These are phyloP conservation scores for Synchiropus splendidus DNA, from an alignment of 2,113 vertebrate genomes.

Conservation along the genomic window DNA sequence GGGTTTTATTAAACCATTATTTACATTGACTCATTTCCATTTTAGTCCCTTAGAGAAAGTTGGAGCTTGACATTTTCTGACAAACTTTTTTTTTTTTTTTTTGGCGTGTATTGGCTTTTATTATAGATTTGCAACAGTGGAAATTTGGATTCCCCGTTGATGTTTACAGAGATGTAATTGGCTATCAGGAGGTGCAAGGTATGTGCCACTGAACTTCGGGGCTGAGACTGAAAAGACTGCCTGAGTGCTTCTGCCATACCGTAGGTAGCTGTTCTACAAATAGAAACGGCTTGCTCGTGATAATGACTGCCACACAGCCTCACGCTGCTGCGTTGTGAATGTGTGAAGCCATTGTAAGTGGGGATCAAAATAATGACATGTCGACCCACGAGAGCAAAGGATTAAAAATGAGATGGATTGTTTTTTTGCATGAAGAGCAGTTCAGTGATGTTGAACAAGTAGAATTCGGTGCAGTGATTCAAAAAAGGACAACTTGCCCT, in stretches of 20 bases:
- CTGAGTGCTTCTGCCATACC: conserved; percentile 42
- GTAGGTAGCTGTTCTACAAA: conserved; percentile 54
- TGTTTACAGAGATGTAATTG: conserved; percentile 66
- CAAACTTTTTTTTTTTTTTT: conserved; percentile 38
- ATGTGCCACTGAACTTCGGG: conserved; percentile 49
- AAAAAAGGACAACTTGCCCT: conserved; percentile 68
- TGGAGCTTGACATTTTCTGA: conserved; percentile 63
- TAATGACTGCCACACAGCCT: conserved; percentile 53
- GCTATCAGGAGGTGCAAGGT: conserved; percentile 44
- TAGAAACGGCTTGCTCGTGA: conserved; percentile 50
- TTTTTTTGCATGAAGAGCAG: conserved; percentile 64
- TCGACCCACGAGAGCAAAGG: conserved; percentile 58
- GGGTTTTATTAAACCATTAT: conserved; percentile 72
- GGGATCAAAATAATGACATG: conserved; percentile 69
- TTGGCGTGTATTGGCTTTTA: conserved; percentile 45
- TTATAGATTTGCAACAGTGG: conserved; percentile 54
- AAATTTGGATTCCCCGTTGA: conserved; percentile 40
- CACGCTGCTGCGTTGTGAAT: conserved; percentile 43
- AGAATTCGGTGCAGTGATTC: conserved; percentile 62
- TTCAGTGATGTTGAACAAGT: conserved; percentile 68
- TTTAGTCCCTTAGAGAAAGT: conserved; percentile 60
- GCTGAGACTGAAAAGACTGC: conserved; percentile 50
- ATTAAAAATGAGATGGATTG: conserved; percentile 64
- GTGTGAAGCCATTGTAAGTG: conserved; percentile 47
- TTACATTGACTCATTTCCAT: conserved; percentile 72